These are phyloP conservation scores for Brachypteracias leptosomus DNA, from an alignment of 2,113 vertebrate genomes.

Conservation along the genomic window DNA sequence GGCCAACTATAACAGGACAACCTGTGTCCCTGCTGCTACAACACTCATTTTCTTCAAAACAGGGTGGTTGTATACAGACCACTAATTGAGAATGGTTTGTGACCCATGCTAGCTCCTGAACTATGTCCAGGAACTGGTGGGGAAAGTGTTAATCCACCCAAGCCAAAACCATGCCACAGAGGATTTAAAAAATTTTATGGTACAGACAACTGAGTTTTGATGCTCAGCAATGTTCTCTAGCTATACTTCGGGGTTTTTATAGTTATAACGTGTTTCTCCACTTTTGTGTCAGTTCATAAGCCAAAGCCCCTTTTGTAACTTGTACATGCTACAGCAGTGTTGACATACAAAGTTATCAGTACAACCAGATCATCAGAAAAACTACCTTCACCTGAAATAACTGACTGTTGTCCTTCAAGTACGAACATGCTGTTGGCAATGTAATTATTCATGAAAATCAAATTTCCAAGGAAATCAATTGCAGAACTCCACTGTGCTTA, in stretches of 20 bases:
- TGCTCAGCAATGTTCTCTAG: background rate
- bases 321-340: background rate
- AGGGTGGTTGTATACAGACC: background rate
- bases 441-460: background rate
- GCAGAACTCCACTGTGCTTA: background rate
- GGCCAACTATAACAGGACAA: background rate
- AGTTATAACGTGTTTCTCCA: background rate
- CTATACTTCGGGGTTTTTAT: background rate
- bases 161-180: background rate
- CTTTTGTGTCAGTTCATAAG: background rate
- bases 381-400: background rate
- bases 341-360: background rate
- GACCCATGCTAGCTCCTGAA: background rate
- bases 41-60: background rate
- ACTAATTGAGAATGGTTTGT: background rate
- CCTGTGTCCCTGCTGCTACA: background rate
- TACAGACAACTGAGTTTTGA: background rate
- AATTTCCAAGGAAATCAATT: background rate
- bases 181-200: background rate
- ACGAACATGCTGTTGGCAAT: background rate
- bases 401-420: background rate
- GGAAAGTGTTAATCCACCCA: background rate
- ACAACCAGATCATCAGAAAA: background rate
- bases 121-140: background rate
- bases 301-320: background rate